These are phyloP conservation scores for Dexiosoma caninum DNA, from an alignment of 2,888 invertebrate genomes.

Conservation along the genomic window DNA sequence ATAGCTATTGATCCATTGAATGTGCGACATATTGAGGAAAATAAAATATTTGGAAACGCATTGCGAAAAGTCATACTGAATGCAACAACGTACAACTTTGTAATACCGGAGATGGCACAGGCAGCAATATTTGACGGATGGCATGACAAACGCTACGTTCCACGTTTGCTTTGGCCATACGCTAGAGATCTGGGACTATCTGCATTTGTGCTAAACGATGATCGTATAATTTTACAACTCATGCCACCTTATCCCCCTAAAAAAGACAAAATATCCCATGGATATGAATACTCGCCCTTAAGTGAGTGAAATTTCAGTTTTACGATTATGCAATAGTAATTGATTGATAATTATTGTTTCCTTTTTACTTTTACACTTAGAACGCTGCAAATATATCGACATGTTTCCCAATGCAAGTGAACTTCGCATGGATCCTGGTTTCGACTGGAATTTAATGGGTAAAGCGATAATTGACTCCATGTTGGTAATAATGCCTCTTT, in stretches of 20 bases:
- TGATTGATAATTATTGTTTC: too few relatives aligned
- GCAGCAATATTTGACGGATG: slow-evolving; percentile 74
- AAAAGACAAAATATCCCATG: slow-evolving; percentile 68
- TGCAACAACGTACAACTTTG: slow-evolving; percentile 72
- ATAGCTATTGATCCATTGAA: slow-evolving; percentile 73
- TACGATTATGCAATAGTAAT: neutral
- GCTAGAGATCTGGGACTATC: slow-evolving; percentile 75
- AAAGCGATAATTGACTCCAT: slow-evolving; percentile 66
- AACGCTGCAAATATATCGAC: slow-evolving; percentile 81
- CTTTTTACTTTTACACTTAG: slow-evolving; percentile 76
- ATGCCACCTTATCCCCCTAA: slow-evolving; percentile 76
- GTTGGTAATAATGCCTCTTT: neutral
- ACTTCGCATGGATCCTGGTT: slow-evolving; percentile 79
- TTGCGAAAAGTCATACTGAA: slow-evolving; percentile 72
- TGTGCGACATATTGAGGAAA: slow-evolving; percentile 66
- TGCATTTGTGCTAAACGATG: slow-evolving; percentile 71
- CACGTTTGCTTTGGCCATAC: slow-evolving; percentile 73
- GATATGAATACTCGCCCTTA: slow-evolving; percentile 73
- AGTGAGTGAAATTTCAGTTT: slow-evolving; percentile 65
- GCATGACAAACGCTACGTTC: slow-evolving; percentile 72
- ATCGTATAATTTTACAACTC: slow-evolving; percentile 72
- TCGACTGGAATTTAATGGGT: slow-evolving; percentile 81
- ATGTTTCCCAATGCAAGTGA: slow-evolving; percentile 81
- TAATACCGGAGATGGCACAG: slow-evolving; percentile 75
- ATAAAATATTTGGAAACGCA: slow-evolving; percentile 70